phyloP scores from a whole-genome alignment of 2,888 invertebrate genomes.

The Alsophila aescularia region DNA sequence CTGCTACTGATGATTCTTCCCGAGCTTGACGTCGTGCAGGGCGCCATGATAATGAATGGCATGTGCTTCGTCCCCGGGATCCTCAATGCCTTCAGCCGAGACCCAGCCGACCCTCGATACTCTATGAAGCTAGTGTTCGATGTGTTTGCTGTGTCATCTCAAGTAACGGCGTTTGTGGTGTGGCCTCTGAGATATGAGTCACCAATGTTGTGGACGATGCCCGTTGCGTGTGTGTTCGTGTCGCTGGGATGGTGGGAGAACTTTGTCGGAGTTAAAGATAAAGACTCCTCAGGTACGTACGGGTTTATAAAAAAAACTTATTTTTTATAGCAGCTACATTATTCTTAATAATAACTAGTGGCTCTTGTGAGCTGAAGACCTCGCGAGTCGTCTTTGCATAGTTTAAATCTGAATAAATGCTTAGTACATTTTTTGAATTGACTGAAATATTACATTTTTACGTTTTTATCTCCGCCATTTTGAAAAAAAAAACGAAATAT shows the following conservation, averaged over 20 bases:
- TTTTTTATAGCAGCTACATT: too few species aligned
- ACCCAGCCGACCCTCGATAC: conserved; percentile 62
- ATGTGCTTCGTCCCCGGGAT: conserved; percentile 93
- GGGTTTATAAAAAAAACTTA: too few species aligned
- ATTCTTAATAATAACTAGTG: too few species aligned
- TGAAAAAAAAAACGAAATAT: too few species aligned
- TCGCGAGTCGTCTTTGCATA: too few species aligned
- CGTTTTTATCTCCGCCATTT: too few species aligned
- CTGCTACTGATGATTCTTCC: conserved; percentile 91
- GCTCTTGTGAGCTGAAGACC: too few species aligned
- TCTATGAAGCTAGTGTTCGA: conserved; percentile 78
- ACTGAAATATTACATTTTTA: too few species aligned
- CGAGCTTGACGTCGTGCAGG: conserved; percentile 91
- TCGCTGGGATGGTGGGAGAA: conserved; percentile 95
- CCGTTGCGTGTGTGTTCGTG: conserved; percentile 86
- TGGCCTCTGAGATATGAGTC: conserved; percentile 86
- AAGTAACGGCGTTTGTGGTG: conserved; percentile 87
- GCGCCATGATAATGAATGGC: conserved; percentile 93
- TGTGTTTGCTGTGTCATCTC: conserved; percentile 85
- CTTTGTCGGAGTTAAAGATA: conserved; percentile 81
- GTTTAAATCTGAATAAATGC: too few species aligned
- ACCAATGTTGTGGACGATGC: conserved; percentile 84
- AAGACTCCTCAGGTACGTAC: conserved; percentile 57
- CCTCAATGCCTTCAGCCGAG: conserved; percentile 84
- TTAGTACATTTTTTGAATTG: too few species aligned